Evolutionary conservation across 2,888 invertebrate species (phyloP), one percentile per base, ranked within the genome.

Genomic region (Thera britannica): DNA sequence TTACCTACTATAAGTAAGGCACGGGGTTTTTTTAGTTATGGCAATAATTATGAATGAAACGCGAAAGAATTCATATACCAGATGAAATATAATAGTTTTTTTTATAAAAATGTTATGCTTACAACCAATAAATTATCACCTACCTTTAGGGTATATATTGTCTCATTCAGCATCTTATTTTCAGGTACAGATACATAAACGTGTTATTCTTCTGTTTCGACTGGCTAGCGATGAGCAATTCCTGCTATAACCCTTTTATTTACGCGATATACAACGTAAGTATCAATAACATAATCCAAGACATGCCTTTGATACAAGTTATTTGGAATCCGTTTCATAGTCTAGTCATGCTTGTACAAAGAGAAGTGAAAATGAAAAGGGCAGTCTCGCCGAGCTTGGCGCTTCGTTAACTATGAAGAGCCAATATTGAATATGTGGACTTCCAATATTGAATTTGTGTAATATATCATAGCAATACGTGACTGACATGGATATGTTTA

Each of bases 211-310:
- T 98, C 89, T 96, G 96, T 85, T 97, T 96, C 80, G 97, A 98
- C 87, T 97, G 97, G 97, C 90, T 98, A 83, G 97, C 97, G 0
- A 97, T 97, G 97, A 97, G 97, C 81, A 98, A 98, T 83, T 97
- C 97, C 66, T 98, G 98, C 87, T 97, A 97, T 86, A 98, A 98
- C 87, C 98, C 98, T 0, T 97, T 98, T 83, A 97, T 98, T 79
- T 98, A 98, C 82, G 97, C 97, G 48, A 96, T 98, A 76, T 97
- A 97, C 81, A 98, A 98, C 84, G 98, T 98, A 90, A 97, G 92
- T 91, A 78, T 65, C 51, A 51, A 23, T 7, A 48, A 38, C 11
- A n/a, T 8, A 6, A 49, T 23, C 8, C 44, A 57, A 23, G 34
- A 34, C 4, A 5, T 51, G 9, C 35, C 35, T 55, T 48, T 3